Evolutionary conservation across 2,888 invertebrate genomes (phyloP), one percentile per base, ranked within the genome.

Genomic region (Drosophila hamatofila): DNA sequence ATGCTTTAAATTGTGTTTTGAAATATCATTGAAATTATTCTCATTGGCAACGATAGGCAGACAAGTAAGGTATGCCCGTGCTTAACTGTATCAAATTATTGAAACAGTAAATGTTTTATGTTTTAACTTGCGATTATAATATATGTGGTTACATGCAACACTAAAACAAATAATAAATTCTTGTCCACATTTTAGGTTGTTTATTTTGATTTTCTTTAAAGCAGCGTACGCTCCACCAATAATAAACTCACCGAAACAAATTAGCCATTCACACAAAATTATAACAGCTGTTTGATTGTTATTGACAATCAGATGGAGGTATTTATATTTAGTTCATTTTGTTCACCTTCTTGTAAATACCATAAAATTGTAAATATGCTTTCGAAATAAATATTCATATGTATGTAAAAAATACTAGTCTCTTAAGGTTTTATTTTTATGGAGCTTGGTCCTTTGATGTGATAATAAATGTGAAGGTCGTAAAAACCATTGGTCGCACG

Each of bases 401-500:
- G 18, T 7, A 12, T 5, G 11, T 12, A 37, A 39, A 39, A 39
- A 0, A 3, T 7, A 44, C 4, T 14, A 46, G 18, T 16, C 44
- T 4, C 7, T 37, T 7, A 12, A 12, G 0, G 23, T 39, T 72
- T 65, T 76, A 21, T 54, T 72, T 41, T 75, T 72, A 27, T 83
- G 88, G 11, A 82, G 41, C 33, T 85, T 80, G 2, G 72, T 73
- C 1, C 59, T 71, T 37, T 75, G 67, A 35, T 83, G 88, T 16
- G 72, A n/a, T 12, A 49, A 21, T 46, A 83, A 62, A 54, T 88
- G 85, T 1, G 78, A 60, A 3, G 74, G 70, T 9, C 83, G 77
- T n/a, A 77, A 9, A 69, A 88, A 83, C 82, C 74, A 74, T 23
- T 79, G 71, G 23, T 88, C 75, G 3, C 88, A 83, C 0, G 61